Percentiles rank a stretch among this genome's conserved stretches.
Conservation (phyloP, 2,888 invertebrate genomes). For the Drosophila tanythrix region DNA sequence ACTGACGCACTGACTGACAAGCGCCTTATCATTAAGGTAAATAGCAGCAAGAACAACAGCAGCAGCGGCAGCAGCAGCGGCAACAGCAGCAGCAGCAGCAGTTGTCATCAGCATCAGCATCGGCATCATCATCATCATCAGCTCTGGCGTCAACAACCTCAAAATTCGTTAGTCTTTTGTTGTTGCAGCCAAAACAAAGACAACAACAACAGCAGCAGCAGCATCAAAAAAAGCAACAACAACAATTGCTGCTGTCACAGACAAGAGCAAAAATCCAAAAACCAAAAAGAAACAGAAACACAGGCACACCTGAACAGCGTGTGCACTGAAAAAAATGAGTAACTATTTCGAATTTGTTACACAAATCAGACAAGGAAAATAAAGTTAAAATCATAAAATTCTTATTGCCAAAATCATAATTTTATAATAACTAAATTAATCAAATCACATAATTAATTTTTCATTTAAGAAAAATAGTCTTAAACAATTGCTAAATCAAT, state of each 20-base stretch:
- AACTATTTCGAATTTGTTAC: background rate
- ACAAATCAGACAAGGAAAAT: background rate
- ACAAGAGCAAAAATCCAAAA: slow-evolving; percentile 48
- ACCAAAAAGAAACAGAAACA: slow-evolving; percentile 18
- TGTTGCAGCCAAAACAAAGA: slow-evolving; percentile 51
- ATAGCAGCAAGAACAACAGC: slow-evolving; percentile 54
- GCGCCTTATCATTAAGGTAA: slow-evolving; percentile 82
- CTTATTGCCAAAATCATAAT: background rate
- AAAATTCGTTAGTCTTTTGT: slow-evolving; percentile 52
- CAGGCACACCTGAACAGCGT: slow-evolving; percentile 56
- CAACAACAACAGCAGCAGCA: slow-evolving; percentile 23
- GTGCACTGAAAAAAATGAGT: slow-evolving; percentile 13
- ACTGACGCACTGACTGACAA: slow-evolving; percentile 72
- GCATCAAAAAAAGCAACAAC: slow-evolving; percentile 38
- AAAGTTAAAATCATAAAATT: background rate
- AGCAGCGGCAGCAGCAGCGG: slow-evolving; percentile 16
- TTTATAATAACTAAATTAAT: fast-evolving
- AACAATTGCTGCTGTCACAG: slow-evolving; percentile 63
- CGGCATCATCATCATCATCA: slow-evolving; percentile 64
- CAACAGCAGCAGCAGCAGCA: slow-evolving; percentile 49
- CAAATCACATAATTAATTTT: background rate
- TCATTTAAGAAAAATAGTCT: background rate
- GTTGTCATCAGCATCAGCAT: slow-evolving; percentile 62
- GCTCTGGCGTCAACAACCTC: slow-evolving; percentile 71
- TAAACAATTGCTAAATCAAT: background rate